Conservation (phyloP, 2,888 invertebrate genomes). For the Halictus ligatus region DNA sequence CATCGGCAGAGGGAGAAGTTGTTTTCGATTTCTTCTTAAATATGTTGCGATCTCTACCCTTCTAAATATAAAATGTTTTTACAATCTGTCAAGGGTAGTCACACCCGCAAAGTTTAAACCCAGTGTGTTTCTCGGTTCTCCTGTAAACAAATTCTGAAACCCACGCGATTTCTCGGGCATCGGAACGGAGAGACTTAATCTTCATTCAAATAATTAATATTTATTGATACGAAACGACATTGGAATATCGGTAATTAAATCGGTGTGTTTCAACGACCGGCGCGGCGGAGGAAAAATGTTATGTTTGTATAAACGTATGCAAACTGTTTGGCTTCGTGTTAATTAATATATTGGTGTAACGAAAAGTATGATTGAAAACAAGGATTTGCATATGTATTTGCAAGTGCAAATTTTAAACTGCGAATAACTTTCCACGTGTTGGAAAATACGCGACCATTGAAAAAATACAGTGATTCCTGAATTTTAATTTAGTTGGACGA, state of each 20-base stretch:
- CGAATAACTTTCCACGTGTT: neutral
- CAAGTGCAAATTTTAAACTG: neutral
- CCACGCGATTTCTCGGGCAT: neutral
- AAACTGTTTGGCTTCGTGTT: neutral
- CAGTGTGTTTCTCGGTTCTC: neutral
- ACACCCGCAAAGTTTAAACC: neutral
- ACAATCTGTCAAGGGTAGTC: too few relatives aligned
- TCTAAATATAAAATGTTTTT: too few relatives aligned
- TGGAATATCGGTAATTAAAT: neutral
- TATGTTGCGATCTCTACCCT: neutral
- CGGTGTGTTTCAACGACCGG: neutral
- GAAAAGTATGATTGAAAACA: slow-evolving; percentile 10
- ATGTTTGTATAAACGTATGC: too few relatives aligned
- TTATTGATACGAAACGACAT: neutral
- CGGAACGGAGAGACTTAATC: neutral
- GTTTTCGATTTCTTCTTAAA: neutral
- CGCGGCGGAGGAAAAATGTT: neutral
- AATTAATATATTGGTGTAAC: slow-evolving; percentile 9
- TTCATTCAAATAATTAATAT: neutral
- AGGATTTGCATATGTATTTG: slow-evolving; percentile 2
- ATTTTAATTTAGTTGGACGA: neutral
- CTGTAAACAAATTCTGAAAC: neutral
- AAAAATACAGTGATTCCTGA: neutral
- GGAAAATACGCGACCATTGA: neutral
- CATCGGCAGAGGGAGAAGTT: neutral